Base-by-base conservation (phyloP, 37 sponge, comb jelly and placozoan genomes). In the Theonella swinhoei region DNA sequence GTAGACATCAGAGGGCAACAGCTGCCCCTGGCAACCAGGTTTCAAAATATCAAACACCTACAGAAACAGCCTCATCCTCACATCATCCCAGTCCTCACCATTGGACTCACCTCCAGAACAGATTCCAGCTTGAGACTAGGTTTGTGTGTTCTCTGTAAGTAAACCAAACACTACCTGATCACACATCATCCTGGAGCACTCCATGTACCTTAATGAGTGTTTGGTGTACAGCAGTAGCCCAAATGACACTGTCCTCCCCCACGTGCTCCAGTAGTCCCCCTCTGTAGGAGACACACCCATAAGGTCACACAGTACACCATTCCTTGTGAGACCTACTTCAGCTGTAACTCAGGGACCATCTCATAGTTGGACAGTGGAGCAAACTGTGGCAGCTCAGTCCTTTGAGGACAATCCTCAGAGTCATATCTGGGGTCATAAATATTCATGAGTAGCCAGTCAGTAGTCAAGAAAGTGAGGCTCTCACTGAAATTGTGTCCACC, bases 401-500 rank as follows among this genome's bases (percentile, higher is more conserved):
- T 38, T 0, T 2, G 9, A 30, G 75, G 36, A 72, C 87, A 87
- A 14, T 80, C 81, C 7, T 29, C 74, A 4, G 36, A 29, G 34
- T 80, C 30, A 23, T 72, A 87, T 20, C 87, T 87, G n/a, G n/a
- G n/a, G n/a, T n/a, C n/a, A n/a, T n/a, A n/a, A n/a, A n/a, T n/a
- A n/a, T n/a, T n/a, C n/a, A n/a, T n/a, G n/a, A n/a, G n/a, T n/a
- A n/a, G n/a, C n/a, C n/a, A n/a, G n/a, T n/a, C n/a, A n/a, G n/a
- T 26, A 63, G 25, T n/a, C 30, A 62, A 19, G 35, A 26, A n/a
- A 32, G 42, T 7, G 11, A 22, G 30, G n/a, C 22, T 38, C 81
- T 79, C 73, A 87, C 88, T 65, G 11, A 39, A 91, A 91, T 23
- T 69, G 79, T 1, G 43, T 63, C 91, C 87, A 91, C 91, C 91